phyloP scores from a whole-genome alignment of 2,113 vertebrate genomes.

The Catharus minimus region DNA sequence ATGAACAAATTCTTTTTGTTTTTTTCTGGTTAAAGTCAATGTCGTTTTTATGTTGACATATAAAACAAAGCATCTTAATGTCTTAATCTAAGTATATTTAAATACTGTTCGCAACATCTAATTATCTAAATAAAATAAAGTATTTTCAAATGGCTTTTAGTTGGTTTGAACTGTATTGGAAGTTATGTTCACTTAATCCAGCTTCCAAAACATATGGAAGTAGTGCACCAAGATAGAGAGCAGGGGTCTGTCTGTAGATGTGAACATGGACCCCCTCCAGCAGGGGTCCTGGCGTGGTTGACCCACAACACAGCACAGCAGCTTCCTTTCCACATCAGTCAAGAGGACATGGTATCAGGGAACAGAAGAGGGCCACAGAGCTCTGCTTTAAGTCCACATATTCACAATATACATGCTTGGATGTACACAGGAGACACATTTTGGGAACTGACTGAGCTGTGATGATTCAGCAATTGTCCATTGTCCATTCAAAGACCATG shows the following conservation, averaged over 20 bases:
- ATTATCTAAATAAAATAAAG: background rate
- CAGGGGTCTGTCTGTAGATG: background rate
- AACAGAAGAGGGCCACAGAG: background rate
- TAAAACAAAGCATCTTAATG: background rate
- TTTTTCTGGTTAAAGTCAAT: background rate
- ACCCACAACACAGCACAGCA: background rate
- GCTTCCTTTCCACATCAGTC: background rate
- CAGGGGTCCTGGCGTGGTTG: background rate
- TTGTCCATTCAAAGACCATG: background rate
- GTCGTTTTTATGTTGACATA: background rate
- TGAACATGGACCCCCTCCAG: background rate
- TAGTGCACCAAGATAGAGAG: fast-evolving
- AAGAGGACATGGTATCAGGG: background rate
- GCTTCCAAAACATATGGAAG: background rate
- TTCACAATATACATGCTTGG: background rate
- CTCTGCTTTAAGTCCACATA: background rate
- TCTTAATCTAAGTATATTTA: background rate
- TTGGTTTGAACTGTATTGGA: background rate
- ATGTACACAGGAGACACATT: background rate
- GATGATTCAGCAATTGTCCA: background rate
- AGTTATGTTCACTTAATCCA: background rate
- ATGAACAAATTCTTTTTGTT: background rate
- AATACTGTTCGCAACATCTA: background rate
- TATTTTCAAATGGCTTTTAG: background rate
- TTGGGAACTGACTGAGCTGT: background rate